Evolutionary conservation across 2,888 invertebrate species (phyloP).

Genomic region (Lasioglossum zephyrum): DNA sequence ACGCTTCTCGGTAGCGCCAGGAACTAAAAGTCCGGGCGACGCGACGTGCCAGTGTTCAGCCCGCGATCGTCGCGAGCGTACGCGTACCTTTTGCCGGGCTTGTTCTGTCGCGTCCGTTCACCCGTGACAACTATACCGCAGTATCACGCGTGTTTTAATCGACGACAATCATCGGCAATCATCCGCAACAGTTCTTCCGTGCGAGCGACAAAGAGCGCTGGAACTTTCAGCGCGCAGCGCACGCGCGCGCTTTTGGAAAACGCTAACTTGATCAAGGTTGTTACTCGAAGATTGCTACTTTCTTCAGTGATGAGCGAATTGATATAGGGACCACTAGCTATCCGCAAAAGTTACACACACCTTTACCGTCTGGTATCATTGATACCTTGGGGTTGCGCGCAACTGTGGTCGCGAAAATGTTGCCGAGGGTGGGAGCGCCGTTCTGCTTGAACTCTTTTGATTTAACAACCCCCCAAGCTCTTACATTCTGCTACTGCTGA

Average conservation of each 20-base stretch:
- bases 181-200: background rate
- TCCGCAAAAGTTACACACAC: background rate
- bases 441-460: background rate
- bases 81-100: constrained; percentile 70
- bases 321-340: background rate
- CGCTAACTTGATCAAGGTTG: background rate
- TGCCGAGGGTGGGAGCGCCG: background rate
- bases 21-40: constrained; percentile 81
- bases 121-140: background rate
- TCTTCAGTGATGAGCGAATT: background rate
- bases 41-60: constrained; percentile 82
- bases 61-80: constrained; percentile 83
- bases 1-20: constrained; percentile 81
- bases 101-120: background rate
- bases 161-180: background rate
- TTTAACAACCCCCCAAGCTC: background rate
- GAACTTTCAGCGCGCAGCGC: background rate
- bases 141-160: background rate
- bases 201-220: background rate
- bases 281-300: background rate
- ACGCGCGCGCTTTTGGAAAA: background rate
- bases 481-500: background rate
- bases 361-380: background rate
- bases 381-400: background rate
- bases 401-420: background rate